Evolutionary conservation across 2,113 vertebrate species (phyloP).

Genomic region (Protomyctophum bolini): DNA sequence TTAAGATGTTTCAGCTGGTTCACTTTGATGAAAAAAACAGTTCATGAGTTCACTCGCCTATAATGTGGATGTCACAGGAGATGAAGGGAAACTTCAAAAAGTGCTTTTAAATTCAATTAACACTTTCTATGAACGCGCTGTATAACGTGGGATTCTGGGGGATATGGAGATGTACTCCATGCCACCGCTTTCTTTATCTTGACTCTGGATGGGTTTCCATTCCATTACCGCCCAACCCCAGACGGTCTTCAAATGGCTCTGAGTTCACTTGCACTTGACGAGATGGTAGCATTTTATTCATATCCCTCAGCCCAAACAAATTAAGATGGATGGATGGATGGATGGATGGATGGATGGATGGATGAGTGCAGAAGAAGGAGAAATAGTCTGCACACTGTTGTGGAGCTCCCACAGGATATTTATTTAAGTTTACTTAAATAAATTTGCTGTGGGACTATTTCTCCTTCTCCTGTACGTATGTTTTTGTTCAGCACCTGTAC

Average conservation of each 20-base stretch:
- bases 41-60: slow-evolving; percentile 25
- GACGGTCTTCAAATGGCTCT: slow-evolving; percentile 48
- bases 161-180: slow-evolving; percentile 46
- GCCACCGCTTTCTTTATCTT: slow-evolving; percentile 52
- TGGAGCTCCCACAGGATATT: too few relatives aligned
- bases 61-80: slow-evolving; percentile 50
- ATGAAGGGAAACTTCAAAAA: slow-evolving; percentile 56
- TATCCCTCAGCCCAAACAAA: slow-evolving; percentile 25
- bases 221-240: slow-evolving; percentile 56
- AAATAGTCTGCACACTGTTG: too few relatives aligned
- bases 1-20: slow-evolving; percentile 19
- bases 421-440: too few relatives aligned
- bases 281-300: slow-evolving; percentile 42
- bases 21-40: slow-evolving; percentile 51
- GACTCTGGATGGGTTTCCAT: slow-evolving; percentile 51
- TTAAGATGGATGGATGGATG: too few relatives aligned
- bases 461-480: too few relatives aligned
- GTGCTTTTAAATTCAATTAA: slow-evolving; percentile 51
- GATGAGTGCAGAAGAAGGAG: too few relatives aligned
- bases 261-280: slow-evolving; percentile 48
- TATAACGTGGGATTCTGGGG: slow-evolving; percentile 16
- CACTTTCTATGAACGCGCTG: slow-evolving; percentile 7
- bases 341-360: too few relatives aligned
- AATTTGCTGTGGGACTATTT: too few relatives aligned
- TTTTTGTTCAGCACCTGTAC: too few relatives aligned